phyloP scores from a whole-genome alignment of 2,797 vertebrate species.

The Cyprinella venusta region DNA sequence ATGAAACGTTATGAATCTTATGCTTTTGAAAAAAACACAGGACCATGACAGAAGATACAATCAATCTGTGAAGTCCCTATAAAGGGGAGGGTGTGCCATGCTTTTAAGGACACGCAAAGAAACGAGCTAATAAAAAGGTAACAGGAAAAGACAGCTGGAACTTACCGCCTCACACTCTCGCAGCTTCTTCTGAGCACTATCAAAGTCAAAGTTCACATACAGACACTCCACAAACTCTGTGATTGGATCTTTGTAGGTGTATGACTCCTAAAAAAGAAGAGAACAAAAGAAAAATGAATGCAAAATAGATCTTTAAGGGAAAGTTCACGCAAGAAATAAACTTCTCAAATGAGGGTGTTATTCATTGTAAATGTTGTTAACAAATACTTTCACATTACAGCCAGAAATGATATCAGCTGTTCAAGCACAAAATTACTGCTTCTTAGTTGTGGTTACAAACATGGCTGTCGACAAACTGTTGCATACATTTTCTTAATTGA shows the following conservation, averaged over 20 bases:
- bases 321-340: background rate
- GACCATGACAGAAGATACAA: background rate
- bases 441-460: slow-evolving; percentile 15
- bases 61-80: background rate
- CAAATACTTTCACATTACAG: slow-evolving; percentile 3
- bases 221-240: slow-evolving; percentile 98
- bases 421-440: background rate
- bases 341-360: background rate
- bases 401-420: background rate
- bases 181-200: slow-evolving; percentile 96
- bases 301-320: background rate
- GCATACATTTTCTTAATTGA: slow-evolving; percentile 21
- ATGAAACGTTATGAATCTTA: background rate
- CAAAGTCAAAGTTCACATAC: slow-evolving; percentile 98
- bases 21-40: slow-evolving; percentile 20
- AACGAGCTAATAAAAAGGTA: slow-evolving; percentile 37
- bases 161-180: slow-evolving; percentile 97
- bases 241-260: slow-evolving; percentile 96
- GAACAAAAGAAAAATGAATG: background rate
- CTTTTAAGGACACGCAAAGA: slow-evolving; percentile 17
- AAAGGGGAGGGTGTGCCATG: background rate
- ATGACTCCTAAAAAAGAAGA: slow-evolving; percentile 84
- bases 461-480: background rate
- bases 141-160: slow-evolving; percentile 21
- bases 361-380: background rate